These are phyloP conservation scores for Halcyon leucocephala DNA, from an alignment of 2,797 vertebrate genomes.

Conservation along the genomic window DNA sequence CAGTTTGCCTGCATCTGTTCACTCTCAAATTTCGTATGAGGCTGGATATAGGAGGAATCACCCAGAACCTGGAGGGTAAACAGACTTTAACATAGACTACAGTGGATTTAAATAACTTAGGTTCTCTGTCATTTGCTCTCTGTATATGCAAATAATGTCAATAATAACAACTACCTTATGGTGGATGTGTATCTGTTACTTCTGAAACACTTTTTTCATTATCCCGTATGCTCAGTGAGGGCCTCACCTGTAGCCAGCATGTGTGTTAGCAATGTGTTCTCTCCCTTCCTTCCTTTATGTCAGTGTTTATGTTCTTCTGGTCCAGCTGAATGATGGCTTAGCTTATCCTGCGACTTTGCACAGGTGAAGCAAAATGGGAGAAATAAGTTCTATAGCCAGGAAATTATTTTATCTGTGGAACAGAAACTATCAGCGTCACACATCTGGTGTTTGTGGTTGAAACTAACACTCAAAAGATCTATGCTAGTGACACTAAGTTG, in stretches of 20 bases:
- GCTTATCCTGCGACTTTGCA: not conserved
- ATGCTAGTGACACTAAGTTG: not conserved
- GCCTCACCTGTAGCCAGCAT: not conserved
- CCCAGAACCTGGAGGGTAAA: not conserved
- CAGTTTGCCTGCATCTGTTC: not conserved
- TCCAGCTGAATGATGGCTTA: not conserved
- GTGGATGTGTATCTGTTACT: not conserved
- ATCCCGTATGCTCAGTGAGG: not conserved
- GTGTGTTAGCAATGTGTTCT: rapidly evolving
- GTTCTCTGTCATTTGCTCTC: not conserved
- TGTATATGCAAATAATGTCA: not conserved
- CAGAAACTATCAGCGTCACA: not conserved
- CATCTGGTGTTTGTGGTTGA: not conserved
- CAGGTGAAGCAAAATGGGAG: not conserved
- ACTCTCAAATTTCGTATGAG: not conserved
- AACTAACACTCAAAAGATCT: not conserved
- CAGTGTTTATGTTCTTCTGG: not conserved
- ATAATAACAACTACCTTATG: not conserved
- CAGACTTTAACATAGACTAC: not conserved
- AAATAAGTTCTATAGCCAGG: not conserved
- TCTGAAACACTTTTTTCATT: not conserved
- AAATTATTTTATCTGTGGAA: not conserved
- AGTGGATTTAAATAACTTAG: not conserved
- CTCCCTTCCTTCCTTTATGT: not conserved
- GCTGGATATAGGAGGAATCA: not conserved